Base-by-base conservation (phyloP, 2,888 invertebrate genomes). In the Drosophila phalerata region DNA sequence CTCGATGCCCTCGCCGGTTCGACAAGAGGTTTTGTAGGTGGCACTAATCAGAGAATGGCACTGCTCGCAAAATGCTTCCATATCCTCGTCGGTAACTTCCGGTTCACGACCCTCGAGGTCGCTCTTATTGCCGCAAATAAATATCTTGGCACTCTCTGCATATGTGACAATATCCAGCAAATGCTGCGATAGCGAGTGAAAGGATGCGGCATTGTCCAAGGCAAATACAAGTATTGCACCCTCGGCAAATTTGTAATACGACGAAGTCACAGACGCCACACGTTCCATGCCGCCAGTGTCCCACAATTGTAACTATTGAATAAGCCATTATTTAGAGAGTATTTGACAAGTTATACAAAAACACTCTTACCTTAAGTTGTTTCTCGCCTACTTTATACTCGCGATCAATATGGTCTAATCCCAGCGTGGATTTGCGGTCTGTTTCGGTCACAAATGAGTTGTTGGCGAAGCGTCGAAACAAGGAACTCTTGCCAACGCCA, bases 241-340 rank as follows among this genome's bases (percentile, higher is more conserved):
- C 92, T 98, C 98, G 3, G 98, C 97, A 93, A 98, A 98, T 93
- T 98, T 98, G 92, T 98, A 98, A 92, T 98, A 98, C 90, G 97
- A 97, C 30, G 97, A 97, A 11, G 98, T 98, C 19, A 98, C 97
- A 3, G 98, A 98, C 48, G 98, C 98, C 73, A 98, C 98, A 85
- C 98, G 94, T 93, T 98, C 98, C 97, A 98, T 98, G 52, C 98
- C 98, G 79, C 98, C 98, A 38, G 98, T 98, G 91, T 98, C 98
- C 98, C 98, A 98, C 79, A 98, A 93, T 93, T 98, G 98, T 72
- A 98, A 93, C 98, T 98, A 92, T 8, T 56, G 9, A 56, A 22
- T 17, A 0, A n/a, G n/a, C 1, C 0, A 10, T 30, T 19, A 42
- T 30, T 45, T 0, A 13, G 25, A 15, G 11, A 32, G 37, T 22